Percentiles rank a stretch among this genome's conserved stretches.
Conservation (phyloP, 2,113 vertebrate species). For the Halichoerus grypus region DNA sequence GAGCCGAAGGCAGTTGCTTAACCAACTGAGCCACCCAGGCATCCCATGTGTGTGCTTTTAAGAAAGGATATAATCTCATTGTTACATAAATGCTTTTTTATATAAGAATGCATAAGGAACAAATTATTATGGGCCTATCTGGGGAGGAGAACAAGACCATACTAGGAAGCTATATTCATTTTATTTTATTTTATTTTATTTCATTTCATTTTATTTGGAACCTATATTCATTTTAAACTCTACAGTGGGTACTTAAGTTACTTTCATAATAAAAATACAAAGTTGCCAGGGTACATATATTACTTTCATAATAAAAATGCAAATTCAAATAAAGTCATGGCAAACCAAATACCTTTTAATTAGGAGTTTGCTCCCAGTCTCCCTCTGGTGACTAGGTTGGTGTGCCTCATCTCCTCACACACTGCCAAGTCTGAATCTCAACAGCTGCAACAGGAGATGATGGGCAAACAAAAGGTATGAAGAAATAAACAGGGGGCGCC, state of each 20-base stretch:
- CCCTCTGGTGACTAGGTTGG: neutral
- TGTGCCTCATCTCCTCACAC: neutral
- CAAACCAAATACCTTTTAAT: neutral
- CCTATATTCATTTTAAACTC: neutral
- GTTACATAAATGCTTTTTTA: neutral
- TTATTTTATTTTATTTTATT: neutral
- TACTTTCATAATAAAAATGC: neutral
- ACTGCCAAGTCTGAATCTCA: neutral
- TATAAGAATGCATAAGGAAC: neutral
- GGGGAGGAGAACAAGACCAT: neutral
- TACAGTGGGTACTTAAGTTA: neutral
- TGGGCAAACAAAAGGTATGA: neutral
- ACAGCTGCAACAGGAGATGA: neutral
- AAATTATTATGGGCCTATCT: neutral
- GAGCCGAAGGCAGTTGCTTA: neutral
- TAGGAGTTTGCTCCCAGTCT: neutral
- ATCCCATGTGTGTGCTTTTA: neutral
- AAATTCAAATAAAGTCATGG: conserved; percentile 37
- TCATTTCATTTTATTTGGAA: neutral
- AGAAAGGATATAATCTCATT: neutral
- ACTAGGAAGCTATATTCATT: neutral
- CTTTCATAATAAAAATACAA: conserved; percentile 21
- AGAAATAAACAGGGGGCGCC: neutral
- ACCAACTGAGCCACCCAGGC: neutral
- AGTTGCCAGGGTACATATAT: neutral